Percentiles rank a stretch among this genome's conserved stretches.
These are phyloP conservation scores for Cheilinus undulatus DNA, from an alignment of 2,113 vertebrate species.

Conservation along the genomic window DNA sequence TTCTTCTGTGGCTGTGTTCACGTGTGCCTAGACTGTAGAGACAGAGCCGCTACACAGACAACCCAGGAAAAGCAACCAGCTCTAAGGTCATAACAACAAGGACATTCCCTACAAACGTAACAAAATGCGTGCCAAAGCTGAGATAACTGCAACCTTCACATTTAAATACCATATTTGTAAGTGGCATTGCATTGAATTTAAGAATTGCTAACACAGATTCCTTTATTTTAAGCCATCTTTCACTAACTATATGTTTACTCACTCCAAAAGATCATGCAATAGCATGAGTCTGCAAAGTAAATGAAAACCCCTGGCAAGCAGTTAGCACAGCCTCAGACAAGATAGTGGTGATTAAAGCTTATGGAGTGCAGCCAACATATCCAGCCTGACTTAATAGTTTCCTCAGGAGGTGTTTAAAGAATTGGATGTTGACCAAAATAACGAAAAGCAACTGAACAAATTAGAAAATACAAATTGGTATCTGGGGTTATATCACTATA, in stretches of 20 bases:
- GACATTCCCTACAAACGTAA: conserved; percentile 17
- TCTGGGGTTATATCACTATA: background rate
- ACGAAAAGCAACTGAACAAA: background rate
- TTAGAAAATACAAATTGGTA: background rate
- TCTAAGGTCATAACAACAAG: conserved; percentile 16
- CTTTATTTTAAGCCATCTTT: background rate
- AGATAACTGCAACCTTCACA: background rate
- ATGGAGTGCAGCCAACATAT: conserved; percentile 26
- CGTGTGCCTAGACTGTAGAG: conserved; percentile 5
- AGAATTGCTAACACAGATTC: background rate
- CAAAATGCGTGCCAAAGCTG: background rate
- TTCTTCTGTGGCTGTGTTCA: background rate
- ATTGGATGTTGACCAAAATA: background rate
- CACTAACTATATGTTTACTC: conserved; percentile 9
- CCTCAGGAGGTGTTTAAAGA: conserved; percentile 14
- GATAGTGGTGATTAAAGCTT: conserved; percentile 32
- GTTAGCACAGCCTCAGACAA: conserved; percentile 13
- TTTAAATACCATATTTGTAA: background rate
- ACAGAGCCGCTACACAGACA: background rate
- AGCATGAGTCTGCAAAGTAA: conserved; percentile 29
- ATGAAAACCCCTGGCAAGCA: conserved; percentile 34
- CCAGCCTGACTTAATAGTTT: conserved; percentile 17
- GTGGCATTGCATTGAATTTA: background rate
- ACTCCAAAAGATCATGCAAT: conserved; percentile 17
- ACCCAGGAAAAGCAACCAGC: background rate